These are phyloP conservation scores for Heliconius hermathena DNA, from an alignment of 1,140 invertebrate species.

Conservation along the genomic window DNA sequence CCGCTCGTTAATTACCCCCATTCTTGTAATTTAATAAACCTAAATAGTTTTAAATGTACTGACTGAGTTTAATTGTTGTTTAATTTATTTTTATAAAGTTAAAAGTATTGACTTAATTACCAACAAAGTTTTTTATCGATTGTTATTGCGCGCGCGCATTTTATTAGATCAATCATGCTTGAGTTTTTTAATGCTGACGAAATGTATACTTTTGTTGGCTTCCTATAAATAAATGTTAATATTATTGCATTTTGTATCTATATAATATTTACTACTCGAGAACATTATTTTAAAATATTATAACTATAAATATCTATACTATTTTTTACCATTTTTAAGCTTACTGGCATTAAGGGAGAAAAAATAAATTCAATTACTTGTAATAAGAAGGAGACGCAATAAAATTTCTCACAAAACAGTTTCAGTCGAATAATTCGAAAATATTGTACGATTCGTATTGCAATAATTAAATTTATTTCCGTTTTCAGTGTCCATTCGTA, in stretches of 20 bases:
- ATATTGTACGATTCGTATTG: not conserved
- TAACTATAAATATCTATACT: no score
- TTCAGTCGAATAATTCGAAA: not conserved
- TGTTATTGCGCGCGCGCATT: not conserved
- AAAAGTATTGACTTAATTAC: not conserved
- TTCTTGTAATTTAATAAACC: not conserved
- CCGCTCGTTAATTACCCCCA: slow-evolving; percentile 4
- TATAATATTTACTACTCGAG: no score
- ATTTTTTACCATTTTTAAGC: no score
- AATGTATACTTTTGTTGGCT: not conserved
- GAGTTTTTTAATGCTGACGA: not conserved
- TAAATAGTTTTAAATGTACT: not conserved
- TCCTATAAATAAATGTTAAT: not conserved
- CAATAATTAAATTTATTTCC: not conserved
- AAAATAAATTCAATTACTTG: no score
- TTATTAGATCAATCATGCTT: not conserved
- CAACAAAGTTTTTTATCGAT: not conserved
- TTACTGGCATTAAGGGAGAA: no score
- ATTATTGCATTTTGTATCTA: no score
- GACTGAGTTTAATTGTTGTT: not conserved
- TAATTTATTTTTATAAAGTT: not conserved
- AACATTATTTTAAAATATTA: no score
- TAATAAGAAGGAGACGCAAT: no score
- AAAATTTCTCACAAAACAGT: not conserved
- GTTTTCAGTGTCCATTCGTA: not conserved